Base-by-base conservation (phyloP, 2,113 vertebrate genomes). In the Hystrix brachyura region DNA sequence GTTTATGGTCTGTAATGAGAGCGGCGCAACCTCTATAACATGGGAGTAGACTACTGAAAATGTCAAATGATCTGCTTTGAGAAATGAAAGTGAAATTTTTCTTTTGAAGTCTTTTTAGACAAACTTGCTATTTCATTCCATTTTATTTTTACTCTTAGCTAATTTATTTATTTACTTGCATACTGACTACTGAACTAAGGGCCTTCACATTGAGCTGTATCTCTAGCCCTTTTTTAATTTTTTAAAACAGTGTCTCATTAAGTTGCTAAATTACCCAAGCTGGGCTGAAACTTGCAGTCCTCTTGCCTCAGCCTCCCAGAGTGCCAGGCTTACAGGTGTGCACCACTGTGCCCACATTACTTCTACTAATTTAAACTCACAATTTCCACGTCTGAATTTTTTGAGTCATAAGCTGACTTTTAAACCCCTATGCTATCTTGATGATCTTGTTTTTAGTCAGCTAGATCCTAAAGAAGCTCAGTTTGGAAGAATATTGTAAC, bases 11-110 rank as follows among this genome's bases (percentile, higher is more conserved):
- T 82, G 59, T 67, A 18, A 38, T 89, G 57, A 78, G 13, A 76
- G 51, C 48, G 23, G 25, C 34, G 21, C 4, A 86, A 72, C 69
- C 9, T 43, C 46, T 80, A 19, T 59, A 80, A 55, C 8, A 17
- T 57, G 43, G 34, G 32, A 79, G 23, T 86, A 86, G 29, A 71
- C 51, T 53, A 34, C 32, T 91, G 81, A 60, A 94, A 69, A 64
- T 78, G 32, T 59, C 60, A 79, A 48, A n/a, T 67, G 74, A 94
- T 83, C 51, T 91, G 27, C 69, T 62, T 53, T 86, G 43, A 74
- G 23, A 74, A 71, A 71, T 43, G 23, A 83, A 91, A 69, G 25
- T 88, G 59, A 92, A 51, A 71, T 62, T 87, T 92, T 95, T 92
- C 43, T 81, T 81, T 65, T 92, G 65, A 88, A 83, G 67, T 57